Conservation (phyloP, 64 coral and sea anemone genomes). For the Acropora tenuis region DNA sequence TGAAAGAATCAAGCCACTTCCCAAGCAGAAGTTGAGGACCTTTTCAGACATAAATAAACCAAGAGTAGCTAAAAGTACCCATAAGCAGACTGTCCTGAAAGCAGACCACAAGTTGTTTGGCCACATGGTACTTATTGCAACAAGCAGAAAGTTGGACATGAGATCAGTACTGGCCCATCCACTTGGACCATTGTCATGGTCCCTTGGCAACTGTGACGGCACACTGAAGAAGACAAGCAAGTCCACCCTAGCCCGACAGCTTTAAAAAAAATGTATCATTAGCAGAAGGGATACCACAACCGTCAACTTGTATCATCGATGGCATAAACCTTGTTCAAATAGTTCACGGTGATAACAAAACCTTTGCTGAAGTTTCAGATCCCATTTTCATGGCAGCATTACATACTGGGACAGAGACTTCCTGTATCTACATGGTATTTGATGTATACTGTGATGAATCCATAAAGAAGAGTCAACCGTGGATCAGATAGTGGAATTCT, state of each 20-base stretch:
- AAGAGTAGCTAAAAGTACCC: constrained; percentile 42
- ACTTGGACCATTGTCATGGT: constrained; percentile 60
- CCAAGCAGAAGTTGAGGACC: constrained; percentile 67
- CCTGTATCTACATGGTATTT: not conserved
- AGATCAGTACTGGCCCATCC: constrained; percentile 47
- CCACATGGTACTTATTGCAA: constrained; percentile 43
- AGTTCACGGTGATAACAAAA: constrained; percentile 50
- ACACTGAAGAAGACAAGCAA: constrained; percentile 68
- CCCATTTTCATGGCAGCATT: constrained; percentile 29
- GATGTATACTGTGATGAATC: constrained; percentile 65
- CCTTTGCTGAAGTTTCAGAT: constrained; percentile 51
- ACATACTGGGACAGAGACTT: constrained; percentile 4
- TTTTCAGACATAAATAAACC: constrained; percentile 57
- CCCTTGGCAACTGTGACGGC: constrained; percentile 38
- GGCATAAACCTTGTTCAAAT: constrained; percentile 64
- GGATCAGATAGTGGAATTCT: constrained; percentile 45
- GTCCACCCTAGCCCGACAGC: constrained; percentile 35
- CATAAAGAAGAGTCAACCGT: constrained; percentile 36
- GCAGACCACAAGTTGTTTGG: constrained; percentile 70
- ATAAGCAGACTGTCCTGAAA: constrained; percentile 63
- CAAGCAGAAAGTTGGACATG: constrained; percentile 57
- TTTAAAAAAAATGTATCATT: constrained; percentile 30
- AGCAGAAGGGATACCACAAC: constrained; percentile 32
- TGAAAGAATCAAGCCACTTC: constrained; percentile 55
- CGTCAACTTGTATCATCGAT: constrained; percentile 48